Conservation (phyloP, 37 sponge, comb jelly and placozoan genomes). For the Theonella swinhoei region DNA sequence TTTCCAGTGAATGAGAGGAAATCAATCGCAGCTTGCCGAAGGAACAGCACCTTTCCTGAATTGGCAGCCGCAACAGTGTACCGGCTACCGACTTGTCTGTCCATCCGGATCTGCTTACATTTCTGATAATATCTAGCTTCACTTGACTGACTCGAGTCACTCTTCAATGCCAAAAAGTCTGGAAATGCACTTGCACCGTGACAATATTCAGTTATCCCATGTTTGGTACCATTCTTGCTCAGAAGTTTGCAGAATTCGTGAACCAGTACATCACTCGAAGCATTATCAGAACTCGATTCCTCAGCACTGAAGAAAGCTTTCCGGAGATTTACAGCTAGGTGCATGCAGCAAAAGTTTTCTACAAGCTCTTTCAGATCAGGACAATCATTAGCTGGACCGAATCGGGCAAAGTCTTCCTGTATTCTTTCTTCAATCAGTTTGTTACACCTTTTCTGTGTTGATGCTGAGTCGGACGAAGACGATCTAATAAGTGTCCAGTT, state of each 20-base stretch:
- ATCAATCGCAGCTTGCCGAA: constrained; percentile 16
- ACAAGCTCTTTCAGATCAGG: constrained; percentile 16
- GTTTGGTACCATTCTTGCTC: constrained; percentile 16
- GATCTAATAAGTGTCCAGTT: constrained; percentile 57
- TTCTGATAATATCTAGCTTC: background rate
- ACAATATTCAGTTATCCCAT: constrained; percentile 30
- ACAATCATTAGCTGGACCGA: constrained; percentile 12
- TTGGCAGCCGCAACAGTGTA: constrained; percentile 36
- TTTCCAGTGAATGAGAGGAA: constrained; percentile 2
- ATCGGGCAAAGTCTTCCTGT: constrained; percentile 20
- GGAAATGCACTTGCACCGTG: constrained; percentile 23
- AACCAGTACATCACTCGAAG: background rate
- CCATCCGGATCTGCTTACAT: constrained; percentile 8
- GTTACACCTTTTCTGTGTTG: constrained; percentile 57
- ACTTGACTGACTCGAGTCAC: background rate
- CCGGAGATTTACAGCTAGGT: constrained; percentile 41
- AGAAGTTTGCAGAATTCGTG: constrained; percentile 44
- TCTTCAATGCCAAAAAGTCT: constrained; percentile 25
- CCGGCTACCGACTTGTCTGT: constrained; percentile 33
- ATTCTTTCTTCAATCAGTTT: constrained; percentile 38
- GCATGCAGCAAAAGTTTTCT: constrained; percentile 55
- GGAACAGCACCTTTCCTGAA: constrained; percentile 21
- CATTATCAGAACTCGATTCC: background rate
- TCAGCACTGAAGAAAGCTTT: constrained; percentile 28
- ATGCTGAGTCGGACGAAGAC: constrained; percentile 53